A percentile compares a stretch with the other conserved stretches of the same genome.
Evolutionary conservation across 2,888 invertebrate genomes (phyloP).

Genomic region (Aelia acuminata): DNA sequence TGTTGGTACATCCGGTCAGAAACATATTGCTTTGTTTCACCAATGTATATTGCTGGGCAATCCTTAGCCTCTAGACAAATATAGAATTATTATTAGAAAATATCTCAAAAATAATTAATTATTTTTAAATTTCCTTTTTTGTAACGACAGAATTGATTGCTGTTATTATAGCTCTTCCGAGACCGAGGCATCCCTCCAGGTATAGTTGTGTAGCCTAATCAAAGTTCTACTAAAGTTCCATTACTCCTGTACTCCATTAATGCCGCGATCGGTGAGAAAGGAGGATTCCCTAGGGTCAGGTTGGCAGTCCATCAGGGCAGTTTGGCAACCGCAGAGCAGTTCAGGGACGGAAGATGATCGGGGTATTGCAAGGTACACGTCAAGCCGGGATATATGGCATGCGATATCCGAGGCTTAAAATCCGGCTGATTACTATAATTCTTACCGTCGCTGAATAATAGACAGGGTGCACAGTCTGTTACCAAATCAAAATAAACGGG

Average conservation of each 20-base stretch:
- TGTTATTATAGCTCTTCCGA: not conserved
- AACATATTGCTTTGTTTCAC: no score
- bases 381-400: not conserved
- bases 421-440: constrained; percentile 31
- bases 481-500: constrained; percentile 9
- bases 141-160: not conserved
- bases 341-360: constrained; percentile 36
- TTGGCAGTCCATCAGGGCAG: not conserved
- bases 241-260: not conserved
- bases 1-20: no score
- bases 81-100: no score
- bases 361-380: constrained; percentile 18
- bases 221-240: not conserved
- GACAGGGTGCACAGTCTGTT: not conserved
- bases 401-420: constrained; percentile 8
- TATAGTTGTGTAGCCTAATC: not conserved
- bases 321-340: not conserved
- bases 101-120: not conserved
- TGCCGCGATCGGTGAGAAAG: not conserved
- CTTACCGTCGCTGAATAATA: not conserved
- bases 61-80: no score
- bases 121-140: not conserved
- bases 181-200: not conserved
- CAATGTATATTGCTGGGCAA: no score
- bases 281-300: not conserved